A percentile compares a stretch with the other conserved stretches of the same genome.
These are phyloP conservation scores for Diadromus collaris DNA, from an alignment of 2,888 invertebrate species.

Conservation along the genomic window DNA sequence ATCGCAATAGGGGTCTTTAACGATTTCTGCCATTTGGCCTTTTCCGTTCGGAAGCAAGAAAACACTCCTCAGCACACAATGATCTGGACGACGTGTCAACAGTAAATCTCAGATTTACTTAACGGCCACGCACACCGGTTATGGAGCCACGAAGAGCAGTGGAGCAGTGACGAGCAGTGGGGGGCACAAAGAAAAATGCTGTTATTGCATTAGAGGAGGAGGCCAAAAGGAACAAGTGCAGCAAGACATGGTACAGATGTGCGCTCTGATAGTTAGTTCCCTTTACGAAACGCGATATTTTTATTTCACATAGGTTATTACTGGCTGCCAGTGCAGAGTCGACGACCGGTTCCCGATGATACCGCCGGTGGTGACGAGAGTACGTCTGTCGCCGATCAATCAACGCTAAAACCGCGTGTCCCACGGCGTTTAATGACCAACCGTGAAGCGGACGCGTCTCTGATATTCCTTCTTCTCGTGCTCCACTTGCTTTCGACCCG, in stretches of 20 bases:
- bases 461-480: constrained; percentile 12
- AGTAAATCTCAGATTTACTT: constrained; percentile 2
- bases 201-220: constrained; percentile 29
- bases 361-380: constrained; percentile 23
- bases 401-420: constrained; percentile 30
- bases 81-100: constrained; percentile 5
- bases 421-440: constrained; percentile 38
- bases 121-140: constrained; percentile 2
- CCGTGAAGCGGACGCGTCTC: constrained; percentile 16
- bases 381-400: constrained; percentile 33
- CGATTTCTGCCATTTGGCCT: constrained; percentile 35
- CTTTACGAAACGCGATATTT: constrained; percentile 4
- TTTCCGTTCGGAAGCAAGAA: constrained; percentile 10
- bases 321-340: neutral
- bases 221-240: constrained; percentile 1
- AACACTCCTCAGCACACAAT: neutral
- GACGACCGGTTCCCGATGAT: constrained; percentile 21
- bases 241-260: neutral
- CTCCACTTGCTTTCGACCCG: neutral
- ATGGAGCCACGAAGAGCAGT: constrained; percentile 4
- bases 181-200: constrained; percentile 17
- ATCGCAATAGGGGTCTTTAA: constrained; percentile 7
- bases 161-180: neutral
- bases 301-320: constrained; percentile 15
- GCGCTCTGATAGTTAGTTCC: neutral